These are phyloP conservation scores for Myiotriccus ornatus DNA, from an alignment of 2,797 vertebrate species.

Conservation along the genomic window DNA sequence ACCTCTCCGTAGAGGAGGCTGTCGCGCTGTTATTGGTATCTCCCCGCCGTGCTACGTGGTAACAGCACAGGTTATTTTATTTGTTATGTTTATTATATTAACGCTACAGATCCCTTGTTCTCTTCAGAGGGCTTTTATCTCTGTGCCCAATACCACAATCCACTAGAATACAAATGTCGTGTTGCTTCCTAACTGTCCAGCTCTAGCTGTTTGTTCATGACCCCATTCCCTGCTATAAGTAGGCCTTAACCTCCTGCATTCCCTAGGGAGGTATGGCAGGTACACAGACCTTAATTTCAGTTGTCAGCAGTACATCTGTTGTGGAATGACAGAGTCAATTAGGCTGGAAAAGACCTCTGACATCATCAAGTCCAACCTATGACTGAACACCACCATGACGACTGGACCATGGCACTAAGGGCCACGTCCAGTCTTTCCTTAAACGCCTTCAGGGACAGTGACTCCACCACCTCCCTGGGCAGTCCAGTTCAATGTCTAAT, in stretches of 20 bases:
- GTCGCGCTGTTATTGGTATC: accelerated
- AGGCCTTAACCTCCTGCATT: not conserved
- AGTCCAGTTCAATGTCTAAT: not conserved
- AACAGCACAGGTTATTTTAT: too few relatives aligned
- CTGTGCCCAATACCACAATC: not conserved
- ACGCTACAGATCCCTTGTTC: accelerated
- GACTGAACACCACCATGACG: not conserved
- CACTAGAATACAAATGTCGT: accelerated
- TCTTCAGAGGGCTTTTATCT: not conserved
- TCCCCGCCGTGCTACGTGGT: accelerated
- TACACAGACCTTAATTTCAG: accelerated
- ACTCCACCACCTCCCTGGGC: not conserved
- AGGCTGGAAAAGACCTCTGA: not conserved
- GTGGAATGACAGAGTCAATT: not conserved
- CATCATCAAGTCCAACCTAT: not conserved
- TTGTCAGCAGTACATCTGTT: not conserved
- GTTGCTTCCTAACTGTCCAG: not conserved
- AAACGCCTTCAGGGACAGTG: not conserved
- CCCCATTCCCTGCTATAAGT: too few relatives aligned
- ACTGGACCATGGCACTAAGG: not conserved
- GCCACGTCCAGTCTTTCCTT: not conserved
- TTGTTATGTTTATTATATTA: too few relatives aligned
- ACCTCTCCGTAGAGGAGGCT: accelerated
- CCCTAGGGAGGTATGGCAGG: accelerated
- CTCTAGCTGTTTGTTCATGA: not conserved